Evolutionary conservation across 2,113 vertebrate species (phyloP), one percentile per base, ranked within the genome.

Genomic region (Datnioides undecimradiatus): DNA sequence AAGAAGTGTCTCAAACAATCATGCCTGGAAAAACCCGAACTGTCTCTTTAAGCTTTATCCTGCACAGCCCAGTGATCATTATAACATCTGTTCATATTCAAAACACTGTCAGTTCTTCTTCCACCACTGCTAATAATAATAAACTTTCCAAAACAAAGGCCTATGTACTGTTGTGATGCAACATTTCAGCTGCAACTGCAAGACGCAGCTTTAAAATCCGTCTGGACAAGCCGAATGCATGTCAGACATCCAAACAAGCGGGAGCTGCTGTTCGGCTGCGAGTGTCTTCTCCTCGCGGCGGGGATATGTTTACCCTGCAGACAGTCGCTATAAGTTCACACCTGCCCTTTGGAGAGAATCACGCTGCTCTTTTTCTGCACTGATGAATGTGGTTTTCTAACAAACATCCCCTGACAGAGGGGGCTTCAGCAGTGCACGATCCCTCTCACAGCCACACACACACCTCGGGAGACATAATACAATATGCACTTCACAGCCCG

Each of bases 401-500:
- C 76, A 88, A 82, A 87, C 74, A 75, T 75, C 64, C 46, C 46
- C 71, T 57, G 73, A 90, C 88, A 90, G 70, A 83, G 60, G 74
- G 62, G 77, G 64, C 80, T 82, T 79, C 74, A 86, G 84, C 64
- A 81, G 79, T 25, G 71, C 70, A 67, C 73, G 80, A 85, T 84
- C 83, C 49, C 68, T 79, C 73, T 73, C 76, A 31, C 78, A 5
- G 17, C 65, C 74, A 62, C 36, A 66, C 68, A 62, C 70, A 33
- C 45, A 63, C 33, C 48, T 21, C 13, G n/a, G 3, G 12, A 23
- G 0, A 45, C 78, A 74, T 80, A 79, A 91, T 91, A 93, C 90
- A 94, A 93, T 86, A 74, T 79, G 59, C 85, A 84, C 82, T 86
- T 86, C 86, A 67, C 80, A 86, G 83, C 83, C 78, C 5, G 60